phyloP scores from a whole-genome alignment of 2,113 vertebrate genomes.

The Prietella phreatophila region DNA sequence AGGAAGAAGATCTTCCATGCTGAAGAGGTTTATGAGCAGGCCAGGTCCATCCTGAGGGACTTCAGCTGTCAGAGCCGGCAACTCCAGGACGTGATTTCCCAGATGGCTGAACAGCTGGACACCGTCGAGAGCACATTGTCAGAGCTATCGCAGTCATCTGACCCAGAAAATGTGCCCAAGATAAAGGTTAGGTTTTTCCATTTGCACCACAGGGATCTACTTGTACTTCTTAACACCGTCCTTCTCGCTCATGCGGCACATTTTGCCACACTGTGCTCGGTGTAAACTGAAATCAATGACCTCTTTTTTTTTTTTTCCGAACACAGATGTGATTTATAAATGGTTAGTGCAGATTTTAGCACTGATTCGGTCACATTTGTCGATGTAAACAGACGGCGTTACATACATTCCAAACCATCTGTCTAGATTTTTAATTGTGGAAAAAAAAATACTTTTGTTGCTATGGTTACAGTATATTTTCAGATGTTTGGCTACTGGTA shows the following conservation, averaged over 20 bases:
- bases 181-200: slow-evolving; percentile 76
- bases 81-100: slow-evolving; percentile 80
- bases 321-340: background rate
- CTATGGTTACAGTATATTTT: background rate
- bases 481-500: background rate
- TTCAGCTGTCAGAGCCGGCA: slow-evolving; percentile 81
- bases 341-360: background rate
- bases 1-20: slow-evolving; percentile 84
- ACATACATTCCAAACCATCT: background rate
- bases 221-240: background rate
- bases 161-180: slow-evolving; percentile 79
- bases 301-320: background rate
- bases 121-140: slow-evolving; percentile 76
- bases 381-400: background rate
- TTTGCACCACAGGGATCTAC: background rate
- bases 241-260: background rate
- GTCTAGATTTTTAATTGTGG: background rate
- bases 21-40: slow-evolving; percentile 80
- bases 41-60: slow-evolving; percentile 81
- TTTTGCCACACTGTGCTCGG: background rate
- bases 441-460: background rate
- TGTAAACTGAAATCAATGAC: background rate
- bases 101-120: slow-evolving; percentile 75
- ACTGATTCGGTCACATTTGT: background rate
- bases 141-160: slow-evolving; percentile 67